A percentile compares a stretch with the other conserved stretches of the same genome.
Evolutionary conservation across 2,797 vertebrate genomes (phyloP).

Genomic region (Rallus crepitans): DNA sequence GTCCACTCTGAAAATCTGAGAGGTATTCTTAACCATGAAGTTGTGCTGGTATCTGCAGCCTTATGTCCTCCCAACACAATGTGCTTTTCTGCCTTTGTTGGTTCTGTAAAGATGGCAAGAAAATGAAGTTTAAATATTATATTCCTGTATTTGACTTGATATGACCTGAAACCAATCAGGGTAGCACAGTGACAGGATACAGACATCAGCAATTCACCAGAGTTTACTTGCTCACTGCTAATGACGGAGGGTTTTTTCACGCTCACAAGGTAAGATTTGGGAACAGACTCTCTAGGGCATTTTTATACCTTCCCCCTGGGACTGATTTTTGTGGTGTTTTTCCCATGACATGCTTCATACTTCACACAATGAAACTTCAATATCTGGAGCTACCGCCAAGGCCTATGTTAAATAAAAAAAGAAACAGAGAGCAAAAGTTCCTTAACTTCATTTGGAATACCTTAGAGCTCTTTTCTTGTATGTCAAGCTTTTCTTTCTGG

Average conservation of each 20-base stretch:
- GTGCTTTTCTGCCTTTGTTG: neutral
- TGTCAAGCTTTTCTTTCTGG: neutral
- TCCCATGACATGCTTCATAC: neutral
- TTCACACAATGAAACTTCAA: neutral
- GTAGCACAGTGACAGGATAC: neutral
- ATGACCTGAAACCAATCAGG: neutral
- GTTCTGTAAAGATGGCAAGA: neutral
- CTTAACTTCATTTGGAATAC: neutral
- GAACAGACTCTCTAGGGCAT: neutral
- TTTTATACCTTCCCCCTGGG: neutral
- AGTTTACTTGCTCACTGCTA: neutral
- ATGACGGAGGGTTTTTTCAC: neutral
- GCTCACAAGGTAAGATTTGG: neutral
- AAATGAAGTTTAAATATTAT: neutral
- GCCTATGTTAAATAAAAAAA: neutral
- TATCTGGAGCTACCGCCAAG: neutral
- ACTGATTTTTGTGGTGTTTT: neutral
- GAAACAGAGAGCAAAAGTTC: neutral
- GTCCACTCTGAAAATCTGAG: neutral
- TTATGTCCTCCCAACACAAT: neutral
- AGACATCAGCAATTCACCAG: neutral
- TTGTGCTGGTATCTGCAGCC: neutral
- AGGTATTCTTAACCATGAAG: neutral
- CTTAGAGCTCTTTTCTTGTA: neutral
- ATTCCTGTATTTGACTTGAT: neutral